A percentile compares a stretch with the other conserved stretches of the same genome.
These are phyloP conservation scores for Cyaniris semiargus DNA, from an alignment of 2,888 invertebrate species.

Conservation along the genomic window DNA sequence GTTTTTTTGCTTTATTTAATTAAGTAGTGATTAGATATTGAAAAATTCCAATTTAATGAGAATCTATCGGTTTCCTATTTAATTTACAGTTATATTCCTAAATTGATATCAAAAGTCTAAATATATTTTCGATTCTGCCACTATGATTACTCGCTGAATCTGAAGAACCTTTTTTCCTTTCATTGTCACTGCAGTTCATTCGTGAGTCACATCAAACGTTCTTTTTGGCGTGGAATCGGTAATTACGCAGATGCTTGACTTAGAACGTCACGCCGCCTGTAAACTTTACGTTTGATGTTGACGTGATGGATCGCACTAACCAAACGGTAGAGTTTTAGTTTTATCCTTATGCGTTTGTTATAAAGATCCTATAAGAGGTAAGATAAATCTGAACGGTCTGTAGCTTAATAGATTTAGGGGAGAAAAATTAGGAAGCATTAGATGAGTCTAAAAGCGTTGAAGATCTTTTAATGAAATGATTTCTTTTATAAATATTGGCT, in stretches of 20 bases:
- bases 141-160: not conserved
- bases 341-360: not conserved
- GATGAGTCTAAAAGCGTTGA: not conserved
- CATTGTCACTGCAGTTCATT: conserved; percentile 16
- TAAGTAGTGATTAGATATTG: not conserved
- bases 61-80: no score
- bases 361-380: not conserved
- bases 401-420: not conserved
- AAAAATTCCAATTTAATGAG: not conserved
- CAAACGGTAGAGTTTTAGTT: not conserved
- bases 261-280: conserved; percentile 54
- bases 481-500: not conserved
- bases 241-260: conserved; percentile 55
- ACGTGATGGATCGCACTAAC: not conserved
- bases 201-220: conserved; percentile 43
- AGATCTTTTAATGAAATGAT: not conserved
- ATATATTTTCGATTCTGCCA: not conserved
- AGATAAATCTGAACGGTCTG: not conserved
- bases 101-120: not conserved
- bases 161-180: not conserved
- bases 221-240: conserved; percentile 59
- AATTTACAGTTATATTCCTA: not conserved
- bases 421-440: not conserved
- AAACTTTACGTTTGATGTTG: conserved; percentile 25
- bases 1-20: not conserved